These are phyloP conservation scores for Schizothorax lantsangensis DNA, from an alignment of 2,797 vertebrate genomes.

Conservation along the genomic window DNA sequence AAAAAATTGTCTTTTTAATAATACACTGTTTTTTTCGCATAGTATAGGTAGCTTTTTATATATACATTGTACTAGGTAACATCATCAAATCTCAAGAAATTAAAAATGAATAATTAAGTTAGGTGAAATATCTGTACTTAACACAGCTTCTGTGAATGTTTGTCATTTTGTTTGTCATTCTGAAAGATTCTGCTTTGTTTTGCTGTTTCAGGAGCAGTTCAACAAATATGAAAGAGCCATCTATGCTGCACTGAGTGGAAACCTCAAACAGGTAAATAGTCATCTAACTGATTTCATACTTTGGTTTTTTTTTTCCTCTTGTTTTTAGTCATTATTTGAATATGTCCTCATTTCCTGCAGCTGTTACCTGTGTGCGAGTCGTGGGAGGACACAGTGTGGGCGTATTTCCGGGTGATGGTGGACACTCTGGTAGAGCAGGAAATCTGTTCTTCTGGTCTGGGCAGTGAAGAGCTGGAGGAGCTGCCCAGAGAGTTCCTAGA, in stretches of 20 bases:
- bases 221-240: constrained; percentile 93
- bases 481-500: constrained; percentile 92
- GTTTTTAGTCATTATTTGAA: not conserved
- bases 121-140: not conserved
- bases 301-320: not conserved
- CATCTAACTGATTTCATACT: not conserved
- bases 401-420: constrained; percentile 94
- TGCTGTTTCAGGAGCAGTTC: constrained; percentile 86
- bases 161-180: not conserved
- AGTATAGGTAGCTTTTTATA: not conserved
- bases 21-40: not conserved
- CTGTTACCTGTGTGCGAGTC: constrained; percentile 94
- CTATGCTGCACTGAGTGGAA: constrained; percentile 93
- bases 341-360: constrained; percentile 63
- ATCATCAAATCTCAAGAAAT: not conserved
- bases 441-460: constrained; percentile 87
- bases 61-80: not conserved
- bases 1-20: too few relatives aligned
- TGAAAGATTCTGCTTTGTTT: not conserved
- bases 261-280: constrained; percentile 89
- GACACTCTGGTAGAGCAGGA: constrained; percentile 95
- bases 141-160: not conserved
- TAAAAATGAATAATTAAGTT: not conserved
- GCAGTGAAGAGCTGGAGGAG: constrained; percentile 85
- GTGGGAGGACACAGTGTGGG: constrained; percentile 98